phyloP scores from a whole-genome alignment of 2,888 invertebrate species.

The Rhingia rostrata region DNA sequence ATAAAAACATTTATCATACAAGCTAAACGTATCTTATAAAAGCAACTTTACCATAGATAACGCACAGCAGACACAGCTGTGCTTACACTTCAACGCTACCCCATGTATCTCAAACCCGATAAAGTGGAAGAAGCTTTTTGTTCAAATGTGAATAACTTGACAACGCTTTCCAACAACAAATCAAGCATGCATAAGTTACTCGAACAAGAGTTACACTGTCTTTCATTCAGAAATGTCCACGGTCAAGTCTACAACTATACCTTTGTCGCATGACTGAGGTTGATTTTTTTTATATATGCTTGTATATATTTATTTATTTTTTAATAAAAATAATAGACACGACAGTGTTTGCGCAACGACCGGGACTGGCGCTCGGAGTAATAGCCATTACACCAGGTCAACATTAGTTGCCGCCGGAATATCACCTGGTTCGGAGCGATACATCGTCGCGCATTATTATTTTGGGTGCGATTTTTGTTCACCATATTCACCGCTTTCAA shows the following conservation, averaged over 20 bases:
- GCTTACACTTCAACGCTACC: slow-evolving; percentile 39
- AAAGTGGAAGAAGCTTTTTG: slow-evolving; percentile 46
- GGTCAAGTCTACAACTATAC: slow-evolving; percentile 70
- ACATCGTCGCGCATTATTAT: slow-evolving; percentile 9
- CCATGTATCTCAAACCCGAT: slow-evolving; percentile 11
- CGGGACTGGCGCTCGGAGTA: slow-evolving; percentile 62
- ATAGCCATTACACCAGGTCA: slow-evolving; percentile 70
- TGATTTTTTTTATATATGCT: slow-evolving; percentile 26
- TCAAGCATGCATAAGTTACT: slow-evolving; percentile 37
- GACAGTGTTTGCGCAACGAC: slow-evolving; percentile 67
- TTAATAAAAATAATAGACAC: slow-evolving; percentile 40
- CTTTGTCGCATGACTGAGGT: slow-evolving; percentile 58
- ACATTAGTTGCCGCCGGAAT: slow-evolving; percentile 70
- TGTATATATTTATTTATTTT: slow-evolving; percentile 31
- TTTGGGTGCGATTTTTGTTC: slow-evolving; percentile 17
- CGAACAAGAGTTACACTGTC: slow-evolving; percentile 59
- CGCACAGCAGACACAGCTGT: slow-evolving; percentile 3
- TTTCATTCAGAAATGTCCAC: slow-evolving; percentile 74
- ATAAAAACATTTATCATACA: slow-evolving; percentile 9
- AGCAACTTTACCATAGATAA: slow-evolving; percentile 20
- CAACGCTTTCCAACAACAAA: slow-evolving; percentile 68
- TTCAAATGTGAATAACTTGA: slow-evolving; percentile 32
- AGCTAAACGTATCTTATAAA: slow-evolving; percentile 25
- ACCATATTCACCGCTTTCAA: slow-evolving; percentile 2
- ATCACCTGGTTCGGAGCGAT: slow-evolving; percentile 59